phyloP scores from a whole-genome alignment of 2,797 vertebrate species.

The Tragopan temminckii region DNA sequence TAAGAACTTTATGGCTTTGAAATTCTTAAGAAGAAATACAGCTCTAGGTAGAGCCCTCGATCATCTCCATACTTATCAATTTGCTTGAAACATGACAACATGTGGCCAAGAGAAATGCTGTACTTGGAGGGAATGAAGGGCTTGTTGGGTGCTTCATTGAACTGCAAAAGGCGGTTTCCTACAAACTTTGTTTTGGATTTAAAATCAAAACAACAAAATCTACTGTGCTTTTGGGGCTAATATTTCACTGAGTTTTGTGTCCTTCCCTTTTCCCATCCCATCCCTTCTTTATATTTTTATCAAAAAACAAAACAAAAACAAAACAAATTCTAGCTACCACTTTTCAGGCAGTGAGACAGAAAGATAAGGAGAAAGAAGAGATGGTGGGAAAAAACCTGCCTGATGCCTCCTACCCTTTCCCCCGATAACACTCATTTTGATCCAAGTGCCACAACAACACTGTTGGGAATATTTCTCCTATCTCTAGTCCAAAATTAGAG shows the following conservation, averaged over 20 bases:
- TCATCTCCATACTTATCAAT: neutral
- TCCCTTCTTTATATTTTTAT: neutral
- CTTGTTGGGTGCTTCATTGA: neutral
- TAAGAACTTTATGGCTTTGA: neutral
- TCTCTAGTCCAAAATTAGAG: conserved; percentile 53
- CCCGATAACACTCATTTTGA: conserved; percentile 19
- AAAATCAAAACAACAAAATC: neutral
- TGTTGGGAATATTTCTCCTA: conserved; percentile 46
- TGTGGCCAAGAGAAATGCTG: neutral
- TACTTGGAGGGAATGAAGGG: neutral
- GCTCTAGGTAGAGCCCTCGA: neutral
- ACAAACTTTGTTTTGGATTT: neutral
- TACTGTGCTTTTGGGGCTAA: neutral
- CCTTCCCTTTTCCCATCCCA: accelerated
- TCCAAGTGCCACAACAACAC: conserved; percentile 27
- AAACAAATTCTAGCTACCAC: neutral
- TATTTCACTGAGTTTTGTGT: neutral
- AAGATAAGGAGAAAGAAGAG: neutral
- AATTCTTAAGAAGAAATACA: neutral
- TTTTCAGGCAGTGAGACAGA: neutral
- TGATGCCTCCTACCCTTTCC: neutral
- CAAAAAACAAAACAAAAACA: neutral
- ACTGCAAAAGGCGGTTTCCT: neutral
- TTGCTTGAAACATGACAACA: neutral
- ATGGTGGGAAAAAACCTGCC: neutral